Conservation (phyloP, 1,140 invertebrate genomes). For the Doryteuthis pealeii region DNA sequence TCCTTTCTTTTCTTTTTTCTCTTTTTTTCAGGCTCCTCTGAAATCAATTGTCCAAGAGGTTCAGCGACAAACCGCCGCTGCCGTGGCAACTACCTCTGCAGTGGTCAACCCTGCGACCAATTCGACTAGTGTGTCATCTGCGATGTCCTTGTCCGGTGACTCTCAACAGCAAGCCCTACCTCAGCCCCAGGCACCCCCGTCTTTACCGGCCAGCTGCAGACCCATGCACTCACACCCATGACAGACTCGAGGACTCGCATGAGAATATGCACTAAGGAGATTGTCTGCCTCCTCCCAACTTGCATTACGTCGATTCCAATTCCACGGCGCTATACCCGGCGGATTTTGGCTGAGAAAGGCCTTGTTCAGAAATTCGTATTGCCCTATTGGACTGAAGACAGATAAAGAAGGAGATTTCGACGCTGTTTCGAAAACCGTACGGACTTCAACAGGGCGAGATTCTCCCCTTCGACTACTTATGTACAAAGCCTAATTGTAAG, state of each 20-base stretch:
- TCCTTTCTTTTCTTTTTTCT: background rate
- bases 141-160: background rate
- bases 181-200: background rate
- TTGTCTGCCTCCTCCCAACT: conserved; percentile 5
- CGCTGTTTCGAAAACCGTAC: conserved; percentile 5
- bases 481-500: conserved; percentile 11
- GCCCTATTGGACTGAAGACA: conserved; percentile 13
- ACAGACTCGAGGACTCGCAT: background rate
- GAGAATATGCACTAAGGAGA: conserved; percentile 9
- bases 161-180: background rate
- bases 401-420: background rate
- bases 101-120: background rate
- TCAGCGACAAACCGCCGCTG: background rate
- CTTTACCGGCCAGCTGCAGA: background rate
- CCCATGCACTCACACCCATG: background rate
- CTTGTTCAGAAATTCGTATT: conserved; percentile 7
- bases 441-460: conserved; percentile 8
- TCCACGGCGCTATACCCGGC: conserved; percentile 1
- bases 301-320: conserved; percentile 11
- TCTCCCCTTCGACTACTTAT: conserved; percentile 6
- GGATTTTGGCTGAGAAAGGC: conserved; percentile 9
- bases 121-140: background rate
- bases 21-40: background rate
- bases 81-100: background rate
- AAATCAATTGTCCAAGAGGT: conserved; percentile 2